Evolutionary conservation across 2,888 invertebrate species (phyloP), one percentile per base, ranked within the genome.

Genomic region (Geotrupes spiniger): DNA sequence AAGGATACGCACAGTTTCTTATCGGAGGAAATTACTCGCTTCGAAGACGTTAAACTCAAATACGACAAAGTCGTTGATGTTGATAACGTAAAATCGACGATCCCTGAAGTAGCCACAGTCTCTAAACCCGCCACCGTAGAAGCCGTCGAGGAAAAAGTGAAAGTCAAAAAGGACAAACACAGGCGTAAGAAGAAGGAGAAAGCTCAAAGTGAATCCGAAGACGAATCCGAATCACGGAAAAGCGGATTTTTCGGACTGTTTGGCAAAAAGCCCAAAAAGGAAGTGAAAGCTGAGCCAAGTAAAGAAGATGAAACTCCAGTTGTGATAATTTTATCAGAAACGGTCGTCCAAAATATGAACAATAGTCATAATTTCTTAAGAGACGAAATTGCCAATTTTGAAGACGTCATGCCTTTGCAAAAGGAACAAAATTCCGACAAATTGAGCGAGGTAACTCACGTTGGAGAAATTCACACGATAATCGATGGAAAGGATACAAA

Each of bases 11-110:
- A 58, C 2, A 56, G 61, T 36, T 66, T 67, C 49, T 46, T 66
- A 39, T 55, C 54, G 42, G 56, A 59, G 33, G 69, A 69, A 64
- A 51, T 65, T 38, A 53, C 60, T 36, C 53, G 59, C 28, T 66
- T 63, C 42, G 62, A 69, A 41, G 69, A 68, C 52, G 65, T 63
- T 11, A 58, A 56, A 42, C 57, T 59, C 21, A 21, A 21, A 3
- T 21, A 12, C 10, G 31, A 31, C 10, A 31, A 5, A 31, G 5
- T 12, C 21, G 12, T 10, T 10, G 25, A 16, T 29, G n/a, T n/a
- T n/a, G n/a, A n/a, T n/a, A n/a, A n/a, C n/a, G n/a, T n/a, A n/a
- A n/a, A n/a, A n/a, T n/a, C n/a, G n/a, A n/a, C n/a, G n/a, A n/a
- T n/a, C n/a, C n/a, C n/a, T n/a, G n/a, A n/a, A n/a, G n/a, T n/a